phyloP scores from a whole-genome alignment of 2,888 invertebrate species.

The Aspidiotus destructor region DNA sequence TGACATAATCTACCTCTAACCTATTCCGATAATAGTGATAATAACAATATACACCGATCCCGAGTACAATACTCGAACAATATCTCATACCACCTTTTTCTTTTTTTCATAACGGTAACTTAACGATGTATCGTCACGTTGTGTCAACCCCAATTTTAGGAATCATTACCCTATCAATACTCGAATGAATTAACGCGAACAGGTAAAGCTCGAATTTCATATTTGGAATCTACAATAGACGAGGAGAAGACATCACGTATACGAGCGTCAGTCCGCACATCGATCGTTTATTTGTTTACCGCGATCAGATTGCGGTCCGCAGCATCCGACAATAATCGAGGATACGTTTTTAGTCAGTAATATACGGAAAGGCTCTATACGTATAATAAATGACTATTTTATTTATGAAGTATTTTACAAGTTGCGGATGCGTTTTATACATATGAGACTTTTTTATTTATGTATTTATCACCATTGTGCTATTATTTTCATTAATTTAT shows the following conservation, averaged over 20 bases:
- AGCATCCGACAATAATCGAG: constrained; percentile 15
- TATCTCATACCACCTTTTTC: no score
- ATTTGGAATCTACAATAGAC: not conserved
- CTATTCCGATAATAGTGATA: no score
- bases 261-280: constrained; percentile 11
- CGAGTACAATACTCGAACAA: no score
- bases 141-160: constrained; percentile 12
- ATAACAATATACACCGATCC: no score
- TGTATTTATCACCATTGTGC: no score
- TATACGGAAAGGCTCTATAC: no score
- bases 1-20: no score
- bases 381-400: constrained; percentile 19
- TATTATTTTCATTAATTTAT: no score
- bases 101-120: no score
- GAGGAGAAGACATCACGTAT: no score
- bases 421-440: no score
- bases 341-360: not conserved
- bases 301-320: constrained; percentile 22
- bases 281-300: constrained; percentile 27
- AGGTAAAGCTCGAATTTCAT: constrained; percentile 25
- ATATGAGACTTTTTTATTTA: no score
- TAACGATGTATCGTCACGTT: not conserved
- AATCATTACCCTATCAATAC: constrained; percentile 14
- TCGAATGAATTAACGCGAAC: constrained; percentile 16
- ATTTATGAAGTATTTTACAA: constrained; percentile 18